These are phyloP conservation scores for Polyploca ridens DNA, from an alignment of 2,888 invertebrate species.

Conservation along the genomic window DNA sequence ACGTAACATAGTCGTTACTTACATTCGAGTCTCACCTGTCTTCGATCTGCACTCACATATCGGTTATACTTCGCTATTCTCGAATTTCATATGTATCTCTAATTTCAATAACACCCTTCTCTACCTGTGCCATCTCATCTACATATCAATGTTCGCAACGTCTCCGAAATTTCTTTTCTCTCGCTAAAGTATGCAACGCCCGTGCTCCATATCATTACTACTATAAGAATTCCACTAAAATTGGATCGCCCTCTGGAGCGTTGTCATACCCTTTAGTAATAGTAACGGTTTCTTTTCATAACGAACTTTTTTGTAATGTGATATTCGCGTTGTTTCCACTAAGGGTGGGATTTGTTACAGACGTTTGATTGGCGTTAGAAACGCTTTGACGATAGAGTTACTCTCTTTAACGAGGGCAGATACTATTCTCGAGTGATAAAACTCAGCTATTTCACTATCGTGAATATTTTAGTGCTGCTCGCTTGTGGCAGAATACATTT, in stretches of 20 bases:
- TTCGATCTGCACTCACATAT: constrained; percentile 49
- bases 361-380: constrained; percentile 61
- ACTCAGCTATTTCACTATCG: constrained; percentile 17
- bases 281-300: constrained; percentile 82
- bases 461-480: constrained; percentile 18
- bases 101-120: constrained; percentile 81
- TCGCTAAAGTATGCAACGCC: constrained; percentile 79
- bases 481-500: constrained; percentile 14
- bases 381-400: constrained; percentile 70
- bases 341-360: constrained; percentile 75
- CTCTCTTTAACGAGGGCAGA: constrained; percentile 50
- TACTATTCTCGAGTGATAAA: constrained; percentile 34
- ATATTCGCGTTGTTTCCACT: constrained; percentile 79
- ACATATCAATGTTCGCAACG: constrained; percentile 80
- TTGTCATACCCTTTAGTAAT: constrained; percentile 81
- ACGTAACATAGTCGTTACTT: constrained; percentile 1
- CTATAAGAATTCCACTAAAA: constrained; percentile 76
- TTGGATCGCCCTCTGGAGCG: constrained; percentile 77
- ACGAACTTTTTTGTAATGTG: constrained; percentile 82
- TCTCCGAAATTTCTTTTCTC: constrained; percentile 79
- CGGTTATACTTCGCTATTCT: constrained; percentile 62
- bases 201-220: constrained; percentile 82
- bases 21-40: constrained; percentile 47
- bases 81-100: constrained; percentile 78
- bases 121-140: constrained; percentile 81